Evolutionary conservation across 2,113 vertebrate species (phyloP).

Genomic region (Saguinus imperator): DNA sequence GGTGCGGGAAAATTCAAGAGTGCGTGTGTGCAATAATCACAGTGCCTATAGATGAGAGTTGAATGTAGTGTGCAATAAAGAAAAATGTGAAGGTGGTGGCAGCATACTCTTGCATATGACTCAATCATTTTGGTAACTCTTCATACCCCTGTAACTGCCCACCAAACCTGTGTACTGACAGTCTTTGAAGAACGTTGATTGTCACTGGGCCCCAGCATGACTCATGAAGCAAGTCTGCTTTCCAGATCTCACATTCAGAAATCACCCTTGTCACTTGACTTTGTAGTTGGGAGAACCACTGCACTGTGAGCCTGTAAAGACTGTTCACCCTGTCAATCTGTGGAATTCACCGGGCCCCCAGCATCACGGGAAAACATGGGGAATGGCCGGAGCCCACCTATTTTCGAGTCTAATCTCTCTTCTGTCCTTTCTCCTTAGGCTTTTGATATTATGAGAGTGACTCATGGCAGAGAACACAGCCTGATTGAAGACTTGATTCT

Average conservation of each 20-base stretch:
- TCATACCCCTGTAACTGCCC: neutral
- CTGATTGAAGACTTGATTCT: conserved; percentile 85
- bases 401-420: neutral
- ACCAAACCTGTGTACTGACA: too few relatives aligned
- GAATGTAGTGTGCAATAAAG: neutral
- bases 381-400: neutral
- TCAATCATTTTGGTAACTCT: neutral
- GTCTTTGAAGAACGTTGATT: neutral
- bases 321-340: neutral
- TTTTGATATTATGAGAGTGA: conserved; percentile 91
- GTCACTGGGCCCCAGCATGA: neutral
- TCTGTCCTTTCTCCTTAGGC: conserved; percentile 84
- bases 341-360: fast-evolving
- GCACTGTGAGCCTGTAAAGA: neutral
- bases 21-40: fast-evolving
- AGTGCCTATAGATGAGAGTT: neutral
- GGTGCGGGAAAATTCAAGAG: neutral
- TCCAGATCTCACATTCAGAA: neutral
- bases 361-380: neutral
- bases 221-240: fast-evolving
- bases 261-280: neutral
- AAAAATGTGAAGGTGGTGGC: neutral
- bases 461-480: conserved; percentile 90
- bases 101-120: neutral
- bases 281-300: neutral